Evolutionary conservation across 2,797 vertebrate genomes (phyloP).

Genomic region (Merluccius polli): DNA sequence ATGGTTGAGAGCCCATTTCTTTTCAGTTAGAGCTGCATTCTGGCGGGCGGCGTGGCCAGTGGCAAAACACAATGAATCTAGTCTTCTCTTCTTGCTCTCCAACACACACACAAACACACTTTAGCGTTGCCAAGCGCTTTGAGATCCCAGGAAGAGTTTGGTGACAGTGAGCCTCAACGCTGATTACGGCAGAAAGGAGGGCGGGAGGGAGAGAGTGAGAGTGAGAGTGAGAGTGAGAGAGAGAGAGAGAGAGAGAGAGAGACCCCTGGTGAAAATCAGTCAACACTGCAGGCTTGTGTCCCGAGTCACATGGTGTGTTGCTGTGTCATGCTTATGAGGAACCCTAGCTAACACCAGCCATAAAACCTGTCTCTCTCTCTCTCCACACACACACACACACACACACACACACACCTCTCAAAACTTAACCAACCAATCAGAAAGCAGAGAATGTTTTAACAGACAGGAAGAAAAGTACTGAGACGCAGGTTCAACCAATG

Average conservation of each 20-base stretch:
- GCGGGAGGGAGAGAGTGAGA: not conserved
- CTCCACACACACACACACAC: no score
- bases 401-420: no score
- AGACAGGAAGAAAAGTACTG: not conserved
- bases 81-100: not conserved
- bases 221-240: no score
- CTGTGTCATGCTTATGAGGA: no score
- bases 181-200: not conserved
- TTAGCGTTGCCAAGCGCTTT: not conserved
- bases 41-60: no score
- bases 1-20: not conserved
- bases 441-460: not conserved
- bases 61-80: not conserved
- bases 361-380: no score
- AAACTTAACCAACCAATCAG: not conserved
- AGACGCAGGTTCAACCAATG: not conserved
- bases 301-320: not conserved
- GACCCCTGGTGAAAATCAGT: conserved; percentile 51
- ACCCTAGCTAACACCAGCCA: not conserved
- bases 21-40: not conserved
- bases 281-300: conserved; percentile 40
- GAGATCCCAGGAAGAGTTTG: not conserved
- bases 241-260: conserved; percentile 31
- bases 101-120: not conserved
- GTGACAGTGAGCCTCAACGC: not conserved